phyloP scores from a whole-genome alignment of 1,140 invertebrate species.

The Dendrolimus punctatus region DNA sequence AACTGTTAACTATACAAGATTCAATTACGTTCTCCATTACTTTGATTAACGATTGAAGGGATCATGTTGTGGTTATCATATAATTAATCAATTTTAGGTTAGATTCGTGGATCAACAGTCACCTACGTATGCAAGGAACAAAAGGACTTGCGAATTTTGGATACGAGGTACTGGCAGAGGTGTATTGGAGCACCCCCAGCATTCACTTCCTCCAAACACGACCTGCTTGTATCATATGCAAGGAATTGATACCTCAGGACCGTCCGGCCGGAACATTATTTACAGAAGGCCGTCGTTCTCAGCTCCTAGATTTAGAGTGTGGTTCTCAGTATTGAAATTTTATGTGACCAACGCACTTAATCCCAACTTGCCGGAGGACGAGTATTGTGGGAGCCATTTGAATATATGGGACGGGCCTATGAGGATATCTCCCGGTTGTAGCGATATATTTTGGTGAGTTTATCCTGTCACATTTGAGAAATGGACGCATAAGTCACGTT shows the following conservation, averaged over 20 bases:
- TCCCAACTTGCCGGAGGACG: constrained; percentile 74
- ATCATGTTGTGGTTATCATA: constrained; percentile 14
- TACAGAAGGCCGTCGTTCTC: constrained; percentile 75
- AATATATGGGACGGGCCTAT: constrained; percentile 89
- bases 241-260: constrained; percentile 72
- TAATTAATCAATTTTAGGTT: constrained; percentile 74
- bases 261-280: constrained; percentile 74
- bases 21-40: not conserved
- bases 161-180: constrained; percentile 84
- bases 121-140: constrained; percentile 84
- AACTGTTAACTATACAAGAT: not conserved
- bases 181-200: constrained; percentile 83
- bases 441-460: constrained; percentile 84
- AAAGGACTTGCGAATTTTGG: constrained; percentile 89
- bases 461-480: not conserved
- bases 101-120: constrained; percentile 87
- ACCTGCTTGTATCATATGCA: constrained; percentile 90
- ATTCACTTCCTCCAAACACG: constrained; percentile 87
- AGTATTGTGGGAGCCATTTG: constrained; percentile 84
- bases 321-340: constrained; percentile 91
- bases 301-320: constrained; percentile 82
- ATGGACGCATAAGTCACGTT: too few species aligned
- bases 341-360: constrained; percentile 77
- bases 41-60: constrained; percentile 2
- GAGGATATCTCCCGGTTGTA: constrained; percentile 82